Evolutionary conservation across 1,140 invertebrate species (phyloP).

Genomic region (Tetramorium parvispinum): DNA sequence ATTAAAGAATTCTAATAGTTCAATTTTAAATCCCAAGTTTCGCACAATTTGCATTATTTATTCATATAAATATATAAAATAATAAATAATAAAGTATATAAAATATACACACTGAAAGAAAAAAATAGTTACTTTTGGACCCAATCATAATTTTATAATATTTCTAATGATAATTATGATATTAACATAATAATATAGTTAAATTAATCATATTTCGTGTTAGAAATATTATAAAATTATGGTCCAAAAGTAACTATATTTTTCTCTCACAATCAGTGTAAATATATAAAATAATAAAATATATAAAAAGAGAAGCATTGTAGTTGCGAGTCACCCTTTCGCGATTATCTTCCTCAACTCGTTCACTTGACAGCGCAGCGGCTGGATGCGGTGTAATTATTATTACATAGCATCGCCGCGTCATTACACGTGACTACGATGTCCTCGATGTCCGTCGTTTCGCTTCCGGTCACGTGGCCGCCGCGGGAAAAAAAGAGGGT

Average conservation of each 20-base stretch:
- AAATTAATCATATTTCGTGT: no score
- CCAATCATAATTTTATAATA: no score
- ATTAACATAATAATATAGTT: no score
- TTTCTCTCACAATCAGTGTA: no score
- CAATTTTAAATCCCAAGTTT: neutral
- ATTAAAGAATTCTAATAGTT: neutral
- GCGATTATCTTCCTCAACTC: neutral
- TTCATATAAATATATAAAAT: neutral
- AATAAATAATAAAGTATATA: no score
- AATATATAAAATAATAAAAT: no score
- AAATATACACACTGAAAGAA: no score
- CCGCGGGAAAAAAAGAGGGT: conserved; percentile 68
- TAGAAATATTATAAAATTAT: no score
- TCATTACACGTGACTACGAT: conserved; percentile 41
- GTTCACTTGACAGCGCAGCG: neutral
- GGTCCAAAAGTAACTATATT: no score
- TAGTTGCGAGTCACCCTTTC: neutral
- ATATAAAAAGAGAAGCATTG: neutral
- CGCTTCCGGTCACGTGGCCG: conserved; percentile 81
- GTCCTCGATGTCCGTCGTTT: conserved; percentile 52
- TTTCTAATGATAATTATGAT: no score
- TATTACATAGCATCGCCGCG: conserved; percentile 31
- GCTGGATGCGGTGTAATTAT: conserved; percentile 56
- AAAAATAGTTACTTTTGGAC: no score
- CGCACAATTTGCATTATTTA: neutral